Conservation (phyloP, 1,140 invertebrate species). For the Drosophila lacertosa region DNA sequence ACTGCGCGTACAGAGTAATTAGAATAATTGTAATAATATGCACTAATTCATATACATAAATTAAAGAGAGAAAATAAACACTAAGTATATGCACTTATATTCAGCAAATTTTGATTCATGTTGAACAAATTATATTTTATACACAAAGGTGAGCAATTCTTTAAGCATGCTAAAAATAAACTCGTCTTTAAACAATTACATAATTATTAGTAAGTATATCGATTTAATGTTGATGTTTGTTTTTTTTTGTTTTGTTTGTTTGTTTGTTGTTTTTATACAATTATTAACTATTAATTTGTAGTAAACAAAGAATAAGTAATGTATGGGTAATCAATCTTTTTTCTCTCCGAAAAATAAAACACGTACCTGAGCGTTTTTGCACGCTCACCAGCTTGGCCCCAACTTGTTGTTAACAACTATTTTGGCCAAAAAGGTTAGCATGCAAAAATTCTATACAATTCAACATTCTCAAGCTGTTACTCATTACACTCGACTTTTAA, state of each 20-base stretch:
- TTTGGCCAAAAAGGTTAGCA: slow-evolving; percentile 30
- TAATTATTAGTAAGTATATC: slow-evolving; percentile 56
- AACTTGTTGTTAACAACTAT: slow-evolving; percentile 6
- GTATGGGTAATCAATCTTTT: slow-evolving; percentile 86
- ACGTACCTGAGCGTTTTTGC: slow-evolving; percentile 84
- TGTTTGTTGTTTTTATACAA: slow-evolving; percentile 56
- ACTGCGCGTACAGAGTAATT: slow-evolving; percentile 35
- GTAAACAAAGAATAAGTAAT: slow-evolving; percentile 82
- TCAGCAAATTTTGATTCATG: slow-evolving; percentile 80
- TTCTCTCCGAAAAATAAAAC: slow-evolving; percentile 86
- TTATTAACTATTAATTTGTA: slow-evolving; percentile 78
- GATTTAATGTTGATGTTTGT: slow-evolving; percentile 33
- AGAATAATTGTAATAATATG: slow-evolving; percentile 51
- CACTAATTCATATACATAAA: slow-evolving; percentile 50
- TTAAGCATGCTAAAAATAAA: slow-evolving; percentile 63
- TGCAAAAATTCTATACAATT: slow-evolving; percentile 81
- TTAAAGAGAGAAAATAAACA: slow-evolving; percentile 42
- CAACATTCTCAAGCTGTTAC: slow-evolving; percentile 81
- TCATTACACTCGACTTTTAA: slow-evolving; percentile 68
- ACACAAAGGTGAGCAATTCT: slow-evolving; percentile 63
- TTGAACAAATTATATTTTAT: slow-evolving; percentile 71
- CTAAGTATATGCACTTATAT: slow-evolving; percentile 77
- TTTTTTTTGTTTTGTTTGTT: slow-evolving; percentile 1
- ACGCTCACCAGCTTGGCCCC: slow-evolving; percentile 23
- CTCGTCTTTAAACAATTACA: slow-evolving; percentile 59